Percentiles rank a stretch among this genome's conserved stretches.
phyloP scores from a whole-genome alignment of 2,113 vertebrate species.

The Forbesichthys agassizii region DNA sequence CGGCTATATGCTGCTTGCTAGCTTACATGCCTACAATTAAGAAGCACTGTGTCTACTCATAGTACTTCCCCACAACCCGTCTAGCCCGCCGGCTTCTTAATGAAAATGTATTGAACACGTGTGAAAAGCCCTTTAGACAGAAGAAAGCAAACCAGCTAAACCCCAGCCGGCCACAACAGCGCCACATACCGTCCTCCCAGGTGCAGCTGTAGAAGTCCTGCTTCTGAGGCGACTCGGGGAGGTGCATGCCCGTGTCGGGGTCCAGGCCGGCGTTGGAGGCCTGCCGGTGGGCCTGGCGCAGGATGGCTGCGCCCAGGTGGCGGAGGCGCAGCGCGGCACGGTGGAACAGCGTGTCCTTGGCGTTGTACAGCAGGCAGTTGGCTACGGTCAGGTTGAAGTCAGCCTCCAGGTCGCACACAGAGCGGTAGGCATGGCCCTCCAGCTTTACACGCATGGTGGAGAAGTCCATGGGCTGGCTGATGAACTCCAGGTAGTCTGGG shows the following conservation, averaged over 20 bases:
- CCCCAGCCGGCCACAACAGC: neutral
- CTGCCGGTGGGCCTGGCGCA: slow-evolving; percentile 91
- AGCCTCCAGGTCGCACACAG: slow-evolving; percentile 90
- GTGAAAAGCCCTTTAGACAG: neutral
- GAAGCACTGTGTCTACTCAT: no score
- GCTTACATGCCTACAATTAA: no score
- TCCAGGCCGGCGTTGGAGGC: slow-evolving; percentile 92
- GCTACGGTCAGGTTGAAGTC: slow-evolving; percentile 98
- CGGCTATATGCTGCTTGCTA: no score
- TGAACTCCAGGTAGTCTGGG: slow-evolving; percentile 98
- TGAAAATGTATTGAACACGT: neutral
- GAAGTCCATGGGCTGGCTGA: slow-evolving; percentile 98
- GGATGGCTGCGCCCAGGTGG: slow-evolving; percentile 89
- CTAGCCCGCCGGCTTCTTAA: no score
- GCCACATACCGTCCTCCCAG: slow-evolving; percentile 92
- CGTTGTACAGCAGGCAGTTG: slow-evolving; percentile 98
- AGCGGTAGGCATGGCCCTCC: slow-evolving; percentile 89
- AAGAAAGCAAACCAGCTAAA: neutral
- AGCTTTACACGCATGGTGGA: slow-evolving; percentile 93
- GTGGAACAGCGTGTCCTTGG: slow-evolving; percentile 96
- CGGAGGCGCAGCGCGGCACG: slow-evolving; percentile 89
- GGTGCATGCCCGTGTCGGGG: slow-evolving; percentile 86
- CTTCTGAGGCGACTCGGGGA: slow-evolving; percentile 88
- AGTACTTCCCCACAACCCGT: no score
- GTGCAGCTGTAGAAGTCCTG: slow-evolving; percentile 95